A percentile compares a stretch with the other conserved stretches of the same genome.
phyloP scores from a whole-genome alignment of 2,888 invertebrate species.

The Pelosia muscerda region DNA sequence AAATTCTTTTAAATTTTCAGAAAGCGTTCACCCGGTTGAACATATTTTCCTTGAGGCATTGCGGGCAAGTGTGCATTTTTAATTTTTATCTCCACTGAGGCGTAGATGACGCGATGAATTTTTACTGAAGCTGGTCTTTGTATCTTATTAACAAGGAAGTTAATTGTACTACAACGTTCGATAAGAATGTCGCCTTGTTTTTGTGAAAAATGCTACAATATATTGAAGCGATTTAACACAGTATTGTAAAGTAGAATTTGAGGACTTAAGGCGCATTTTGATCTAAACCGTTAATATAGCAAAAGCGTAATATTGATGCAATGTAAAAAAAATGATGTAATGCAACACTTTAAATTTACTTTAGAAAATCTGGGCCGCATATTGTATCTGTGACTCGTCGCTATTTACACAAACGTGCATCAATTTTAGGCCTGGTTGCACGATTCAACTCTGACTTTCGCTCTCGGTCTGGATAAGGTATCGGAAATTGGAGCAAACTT shows the following conservation, averaged over 20 bases:
- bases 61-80: conserved; percentile 81
- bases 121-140: conserved; percentile 79
- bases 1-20: conserved; percentile 68
- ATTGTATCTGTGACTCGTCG: too few relatives aligned
- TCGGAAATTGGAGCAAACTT: too few relatives aligned
- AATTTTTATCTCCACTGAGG: conserved; percentile 79
- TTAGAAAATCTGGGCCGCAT: too few relatives aligned
- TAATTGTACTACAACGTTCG: conserved; percentile 67
- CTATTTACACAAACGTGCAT: too few relatives aligned
- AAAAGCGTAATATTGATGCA: too few relatives aligned
- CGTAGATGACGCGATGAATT: conserved; percentile 80
- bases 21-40: conserved; percentile 62
- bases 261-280: too few relatives aligned
- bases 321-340: too few relatives aligned
- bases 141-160: conserved; percentile 77
- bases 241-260: background rate
- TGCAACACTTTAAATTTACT: too few relatives aligned
- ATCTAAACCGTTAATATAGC: too few relatives aligned
- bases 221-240: background rate
- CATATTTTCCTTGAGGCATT: conserved; percentile 81
- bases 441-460: too few relatives aligned
- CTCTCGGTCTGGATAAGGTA: too few relatives aligned
- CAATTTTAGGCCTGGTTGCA: too few relatives aligned
- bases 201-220: conserved; percentile 22
- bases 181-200: conserved; percentile 47